Percentiles rank a stretch among this genome's conserved stretches.
phyloP scores from a whole-genome alignment of 2,888 invertebrate genomes.

The Arctia plantaginis region DNA sequence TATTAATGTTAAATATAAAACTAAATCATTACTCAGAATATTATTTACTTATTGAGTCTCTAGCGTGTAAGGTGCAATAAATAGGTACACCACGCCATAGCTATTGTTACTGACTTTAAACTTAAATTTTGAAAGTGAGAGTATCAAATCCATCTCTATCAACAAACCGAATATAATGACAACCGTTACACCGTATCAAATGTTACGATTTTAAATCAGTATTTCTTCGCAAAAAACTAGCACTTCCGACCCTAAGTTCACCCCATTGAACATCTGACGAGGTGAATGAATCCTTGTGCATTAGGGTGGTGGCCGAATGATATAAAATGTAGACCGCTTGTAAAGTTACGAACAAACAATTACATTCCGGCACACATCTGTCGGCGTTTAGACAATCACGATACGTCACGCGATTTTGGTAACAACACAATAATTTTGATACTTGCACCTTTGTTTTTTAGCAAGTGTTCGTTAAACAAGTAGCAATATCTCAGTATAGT shows the following conservation, averaged over 20 bases:
- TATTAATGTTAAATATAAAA: background rate
- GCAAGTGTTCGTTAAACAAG: background rate
- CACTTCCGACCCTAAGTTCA: conserved; percentile 72
- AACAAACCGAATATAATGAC: conserved; percentile 12
- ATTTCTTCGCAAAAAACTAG: conserved; percentile 72
- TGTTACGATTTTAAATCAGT: conserved; percentile 59
- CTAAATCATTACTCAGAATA: background rate
- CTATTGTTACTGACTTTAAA: background rate
- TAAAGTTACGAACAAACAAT: conserved; percentile 81
- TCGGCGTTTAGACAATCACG: conserved; percentile 86
- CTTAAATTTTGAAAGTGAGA: background rate
- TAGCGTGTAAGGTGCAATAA: background rate
- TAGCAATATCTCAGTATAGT: background rate
- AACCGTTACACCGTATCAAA: conserved; percentile 73
- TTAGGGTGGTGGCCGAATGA: conserved; percentile 74
- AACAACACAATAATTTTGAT: conserved; percentile 62
- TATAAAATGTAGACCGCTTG: conserved; percentile 78
- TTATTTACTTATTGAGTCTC: background rate
- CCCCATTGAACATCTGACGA: conserved; percentile 85
- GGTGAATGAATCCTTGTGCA: conserved; percentile 81
- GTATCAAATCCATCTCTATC: background rate
- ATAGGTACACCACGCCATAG: background rate
- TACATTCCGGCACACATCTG: conserved; percentile 86
- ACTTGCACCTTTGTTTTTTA: conserved; percentile 43
- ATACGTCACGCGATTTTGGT: conserved; percentile 83